These are phyloP conservation scores for Cynodonichthys magdalenae DNA, from an alignment of 2,797 vertebrate genomes.

Conservation along the genomic window DNA sequence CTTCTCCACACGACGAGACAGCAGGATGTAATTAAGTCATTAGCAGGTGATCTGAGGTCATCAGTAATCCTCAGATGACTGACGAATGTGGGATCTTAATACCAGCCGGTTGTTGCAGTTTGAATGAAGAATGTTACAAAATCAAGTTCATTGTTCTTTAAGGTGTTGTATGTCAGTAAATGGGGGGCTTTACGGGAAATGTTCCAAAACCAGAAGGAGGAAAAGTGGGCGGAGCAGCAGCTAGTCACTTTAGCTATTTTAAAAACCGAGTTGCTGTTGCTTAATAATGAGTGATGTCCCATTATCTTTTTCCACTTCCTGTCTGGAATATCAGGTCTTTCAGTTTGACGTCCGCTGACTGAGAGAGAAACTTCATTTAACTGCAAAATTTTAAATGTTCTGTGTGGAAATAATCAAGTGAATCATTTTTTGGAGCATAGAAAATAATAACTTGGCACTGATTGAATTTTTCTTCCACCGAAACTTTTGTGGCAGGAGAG, in stretches of 20 bases:
- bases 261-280: slow-evolving; percentile 25
- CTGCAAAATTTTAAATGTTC: background rate
- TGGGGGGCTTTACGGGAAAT: too few relatives aligned
- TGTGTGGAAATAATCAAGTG: background rate
- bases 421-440: background rate
- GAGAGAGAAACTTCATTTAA: background rate
- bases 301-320: background rate
- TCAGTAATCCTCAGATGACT: too few relatives aligned
- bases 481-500: background rate
- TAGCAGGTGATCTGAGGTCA: too few relatives aligned
- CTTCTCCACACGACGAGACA: too few relatives aligned
- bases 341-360: slow-evolving; percentile 33
- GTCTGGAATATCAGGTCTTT: slow-evolving; percentile 40
- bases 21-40: too few relatives aligned
- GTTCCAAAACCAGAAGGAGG: too few relatives aligned
- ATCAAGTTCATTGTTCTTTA: too few relatives aligned
- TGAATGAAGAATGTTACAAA: too few relatives aligned
- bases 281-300: slow-evolving; percentile 44
- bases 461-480: background rate
- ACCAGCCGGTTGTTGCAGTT: too few relatives aligned
- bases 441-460: background rate
- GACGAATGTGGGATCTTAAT: too few relatives aligned
- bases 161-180: too few relatives aligned
- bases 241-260: background rate
- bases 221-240: too few relatives aligned